Base-by-base conservation (phyloP, 2,113 vertebrate species). In the Cephalophus harveyi region DNA sequence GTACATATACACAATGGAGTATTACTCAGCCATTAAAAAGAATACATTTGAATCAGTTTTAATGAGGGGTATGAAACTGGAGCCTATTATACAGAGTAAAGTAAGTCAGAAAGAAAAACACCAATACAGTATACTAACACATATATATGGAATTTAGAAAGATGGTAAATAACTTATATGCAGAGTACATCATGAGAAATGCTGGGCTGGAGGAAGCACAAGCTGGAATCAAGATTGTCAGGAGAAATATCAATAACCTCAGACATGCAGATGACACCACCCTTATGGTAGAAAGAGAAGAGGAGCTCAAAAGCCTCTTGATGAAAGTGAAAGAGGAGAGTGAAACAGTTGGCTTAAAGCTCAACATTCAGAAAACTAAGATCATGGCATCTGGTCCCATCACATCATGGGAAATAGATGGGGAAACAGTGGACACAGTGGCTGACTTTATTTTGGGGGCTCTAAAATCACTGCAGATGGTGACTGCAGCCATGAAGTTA, bases 71-170 rank as follows among this genome's bases (percentile, higher is more conserved):
- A 62, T 33, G 13, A 62, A 62, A 62, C 14, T 3, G 60, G 28
- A 62, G 60, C 14, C 60, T 33, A 62, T 62, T 33, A 62, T 30
- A 62, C 28, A 16, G 60, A 33, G 11, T 33, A 0, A 62, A 16
- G 60, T 33, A 62, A 62, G 60, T 3, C 60, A 62, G 60, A 7
- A 62, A 33, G 13, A 62, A 30, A 30, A 30, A 62, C 3, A 62
- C 28, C 28, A 62, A 16, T 62, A 33, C 1, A 62, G 6, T 62
- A 7, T 62, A 62, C 28, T 62, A 33, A 33, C 0, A 0, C 28
- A 62, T 62, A 62, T 15, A 33, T 62, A 33, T 33, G 28, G 3
- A 33, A 62, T 62, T 33, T 62, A 62, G 60, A 33, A 62, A 62
- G 28, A 62, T 62, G 60, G 60, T 15, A 62, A 62, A 6, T 71